These are phyloP conservation scores for Diarsia dahlii DNA, from an alignment of 2,888 invertebrate genomes.

Conservation along the genomic window DNA sequence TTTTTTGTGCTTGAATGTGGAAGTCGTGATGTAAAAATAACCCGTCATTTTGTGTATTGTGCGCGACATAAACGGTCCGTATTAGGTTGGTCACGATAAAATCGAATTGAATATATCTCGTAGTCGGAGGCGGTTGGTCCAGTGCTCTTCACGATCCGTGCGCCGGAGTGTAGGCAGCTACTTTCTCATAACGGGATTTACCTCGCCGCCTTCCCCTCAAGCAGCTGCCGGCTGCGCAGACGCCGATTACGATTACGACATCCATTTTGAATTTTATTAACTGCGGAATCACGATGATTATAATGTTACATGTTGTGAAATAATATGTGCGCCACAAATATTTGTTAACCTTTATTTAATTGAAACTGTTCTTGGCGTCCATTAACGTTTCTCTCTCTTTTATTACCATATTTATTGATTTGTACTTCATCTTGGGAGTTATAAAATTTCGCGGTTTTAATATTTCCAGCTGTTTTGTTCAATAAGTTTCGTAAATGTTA, in stretches of 20 bases:
- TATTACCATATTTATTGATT: constrained; percentile 49
- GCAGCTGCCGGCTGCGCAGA: constrained; percentile 71
- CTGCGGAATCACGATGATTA: constrained; percentile 79
- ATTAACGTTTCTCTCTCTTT: constrained; percentile 52
- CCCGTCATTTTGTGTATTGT: constrained; percentile 67
- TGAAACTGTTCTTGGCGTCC: constrained; percentile 60
- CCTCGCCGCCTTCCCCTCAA: constrained; percentile 70
- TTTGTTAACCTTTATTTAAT: constrained; percentile 68
- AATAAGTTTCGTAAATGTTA: constrained; percentile 10
- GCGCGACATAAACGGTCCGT: constrained; percentile 68
- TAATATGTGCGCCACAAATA: constrained; percentile 72
- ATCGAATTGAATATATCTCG: constrained; percentile 80
- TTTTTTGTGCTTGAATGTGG: constrained; percentile 46
- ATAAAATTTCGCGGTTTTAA: constrained; percentile 34
- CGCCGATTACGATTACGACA: constrained; percentile 83
- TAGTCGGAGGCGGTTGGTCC: constrained; percentile 79
- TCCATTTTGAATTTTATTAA: constrained; percentile 84
- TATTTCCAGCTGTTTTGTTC: constrained; percentile 5
- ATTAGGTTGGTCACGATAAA: constrained; percentile 77
- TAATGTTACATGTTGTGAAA: constrained; percentile 79
- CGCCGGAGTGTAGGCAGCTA: constrained; percentile 86
- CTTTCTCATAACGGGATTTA: constrained; percentile 90
- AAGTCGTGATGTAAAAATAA: constrained; percentile 68
- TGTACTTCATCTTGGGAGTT: constrained; percentile 22
- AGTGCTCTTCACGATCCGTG: constrained; percentile 81